Evolutionary conservation across 2,888 invertebrate species (phyloP).

Genomic region (Trimorus sp.): DNA sequence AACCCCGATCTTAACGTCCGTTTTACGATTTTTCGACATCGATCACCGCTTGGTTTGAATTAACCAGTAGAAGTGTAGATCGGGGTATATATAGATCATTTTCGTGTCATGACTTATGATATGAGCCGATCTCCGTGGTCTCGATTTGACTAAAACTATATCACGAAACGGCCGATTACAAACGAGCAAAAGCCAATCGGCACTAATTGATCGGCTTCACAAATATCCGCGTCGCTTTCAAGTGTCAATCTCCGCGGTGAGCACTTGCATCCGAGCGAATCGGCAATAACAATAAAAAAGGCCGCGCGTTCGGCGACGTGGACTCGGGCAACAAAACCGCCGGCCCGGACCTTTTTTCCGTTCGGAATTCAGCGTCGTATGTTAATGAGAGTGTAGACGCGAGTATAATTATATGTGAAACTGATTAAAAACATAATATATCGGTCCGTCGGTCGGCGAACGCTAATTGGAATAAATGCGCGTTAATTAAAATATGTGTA

Average conservation of each 20-base stretch:
- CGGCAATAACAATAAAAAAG: constrained; percentile 26
- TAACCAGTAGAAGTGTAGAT: no score
- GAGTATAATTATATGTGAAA: constrained; percentile 53
- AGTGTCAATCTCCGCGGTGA: background rate
- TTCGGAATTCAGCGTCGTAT: constrained; percentile 46
- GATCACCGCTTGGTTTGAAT: no score
- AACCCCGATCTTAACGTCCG: no score
- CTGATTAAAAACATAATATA: constrained; percentile 59
- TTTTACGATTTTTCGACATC: no score
- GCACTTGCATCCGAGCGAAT: constrained; percentile 11
- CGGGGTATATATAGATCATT: no score
- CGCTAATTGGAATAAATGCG: constrained; percentile 64
- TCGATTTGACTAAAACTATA: no score
- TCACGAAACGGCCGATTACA: no score
- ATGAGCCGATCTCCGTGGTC: no score
- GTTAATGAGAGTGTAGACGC: constrained; percentile 56
- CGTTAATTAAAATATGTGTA: constrained; percentile 65
- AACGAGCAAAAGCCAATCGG: no score
- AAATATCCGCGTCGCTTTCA: constrained; percentile 6
- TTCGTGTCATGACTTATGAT: no score
- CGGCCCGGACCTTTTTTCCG: constrained; percentile 8
- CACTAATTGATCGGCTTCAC: background rate
- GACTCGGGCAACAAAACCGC: constrained; percentile 3
- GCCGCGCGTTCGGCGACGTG: constrained; percentile 2
- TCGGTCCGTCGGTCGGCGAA: constrained; percentile 55